A percentile compares a stretch with the other conserved stretches of the same genome.
Conservation (phyloP, 2,888 invertebrate species). For the Catocala nupta region DNA sequence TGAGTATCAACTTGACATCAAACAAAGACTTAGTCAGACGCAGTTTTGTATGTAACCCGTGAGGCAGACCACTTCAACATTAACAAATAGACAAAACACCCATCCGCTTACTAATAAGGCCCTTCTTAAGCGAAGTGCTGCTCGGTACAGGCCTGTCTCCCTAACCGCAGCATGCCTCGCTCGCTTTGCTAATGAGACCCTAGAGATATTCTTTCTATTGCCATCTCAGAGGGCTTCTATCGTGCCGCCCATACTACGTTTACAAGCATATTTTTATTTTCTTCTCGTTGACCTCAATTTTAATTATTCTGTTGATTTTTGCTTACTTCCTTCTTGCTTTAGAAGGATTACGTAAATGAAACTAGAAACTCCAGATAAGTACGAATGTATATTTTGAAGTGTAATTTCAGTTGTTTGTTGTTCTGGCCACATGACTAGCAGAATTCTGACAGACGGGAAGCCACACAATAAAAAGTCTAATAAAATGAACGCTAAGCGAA, state of each 20-base stretch:
- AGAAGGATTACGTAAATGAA: slow-evolving; percentile 9
- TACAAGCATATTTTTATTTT: slow-evolving; percentile 40
- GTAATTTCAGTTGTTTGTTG: slow-evolving; percentile 13
- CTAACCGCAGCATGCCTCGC: slow-evolving; percentile 61
- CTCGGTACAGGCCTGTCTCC: slow-evolving; percentile 51
- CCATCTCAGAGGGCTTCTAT: slow-evolving; percentile 46
- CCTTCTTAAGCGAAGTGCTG: slow-evolving; percentile 49
- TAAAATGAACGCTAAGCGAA: slow-evolving; percentile 21
- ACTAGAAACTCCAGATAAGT: neutral
- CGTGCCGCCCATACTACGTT: slow-evolving; percentile 35
- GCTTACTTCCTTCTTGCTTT: slow-evolving; percentile 18
- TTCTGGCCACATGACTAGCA: slow-evolving; percentile 19
- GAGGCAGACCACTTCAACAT: slow-evolving; percentile 28
- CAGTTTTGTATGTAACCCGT: slow-evolving; percentile 17
- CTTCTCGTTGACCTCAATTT: slow-evolving; percentile 51
- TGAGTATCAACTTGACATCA: slow-evolving; percentile 13
- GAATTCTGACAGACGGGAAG: slow-evolving; percentile 14
- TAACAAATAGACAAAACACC: slow-evolving; percentile 43
- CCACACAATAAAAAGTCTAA: slow-evolving; percentile 21
- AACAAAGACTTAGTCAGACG: slow-evolving; percentile 16
- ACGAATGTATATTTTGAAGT: neutral
- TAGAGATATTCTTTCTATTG: slow-evolving; percentile 60
- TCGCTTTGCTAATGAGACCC: slow-evolving; percentile 70
- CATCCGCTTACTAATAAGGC: slow-evolving; percentile 58
- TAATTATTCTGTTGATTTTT: slow-evolving; percentile 41